phyloP scores from a whole-genome alignment of 2,113 vertebrate genomes.

The Pollimyrus isidori region DNA sequence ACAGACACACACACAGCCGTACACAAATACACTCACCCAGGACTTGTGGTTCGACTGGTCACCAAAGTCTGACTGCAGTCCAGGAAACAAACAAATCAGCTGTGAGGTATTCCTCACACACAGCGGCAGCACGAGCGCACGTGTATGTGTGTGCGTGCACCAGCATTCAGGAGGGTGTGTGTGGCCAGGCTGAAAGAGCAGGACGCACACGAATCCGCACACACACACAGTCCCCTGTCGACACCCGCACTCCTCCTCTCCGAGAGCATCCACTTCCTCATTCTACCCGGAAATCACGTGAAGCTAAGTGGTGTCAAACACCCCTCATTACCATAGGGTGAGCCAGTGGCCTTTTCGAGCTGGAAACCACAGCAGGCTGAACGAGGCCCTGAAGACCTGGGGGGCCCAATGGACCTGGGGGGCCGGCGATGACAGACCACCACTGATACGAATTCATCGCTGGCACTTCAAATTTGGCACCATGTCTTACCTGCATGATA shows the following conservation, averaged over 20 bases:
- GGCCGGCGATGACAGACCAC: neutral
- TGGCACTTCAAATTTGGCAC: neutral
- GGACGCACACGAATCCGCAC: neutral
- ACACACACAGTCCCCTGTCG: conserved; percentile 2
- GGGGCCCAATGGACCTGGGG: neutral
- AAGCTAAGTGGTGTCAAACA: neutral
- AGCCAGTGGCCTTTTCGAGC: neutral
- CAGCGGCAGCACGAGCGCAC: neutral
- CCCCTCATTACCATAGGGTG: neutral
- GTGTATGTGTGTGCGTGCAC: neutral
- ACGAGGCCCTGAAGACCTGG: neutral
- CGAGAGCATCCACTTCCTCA: conserved; percentile 49
- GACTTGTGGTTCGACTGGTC: neutral
- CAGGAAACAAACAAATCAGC: conserved; percentile 7
- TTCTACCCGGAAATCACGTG: conserved; percentile 51
- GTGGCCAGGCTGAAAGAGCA: neutral
- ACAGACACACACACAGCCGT: neutral
- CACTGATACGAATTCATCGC: neutral
- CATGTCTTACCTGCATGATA: neutral
- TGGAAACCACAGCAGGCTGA: neutral
- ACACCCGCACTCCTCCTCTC: conserved; percentile 18
- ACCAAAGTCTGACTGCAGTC: neutral
- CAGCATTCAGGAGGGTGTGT: neutral
- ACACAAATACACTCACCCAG: neutral
- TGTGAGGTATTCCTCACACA: neutral